Base-by-base conservation (phyloP, 2,113 vertebrate genomes). In the Psephotus haematonotus region DNA sequence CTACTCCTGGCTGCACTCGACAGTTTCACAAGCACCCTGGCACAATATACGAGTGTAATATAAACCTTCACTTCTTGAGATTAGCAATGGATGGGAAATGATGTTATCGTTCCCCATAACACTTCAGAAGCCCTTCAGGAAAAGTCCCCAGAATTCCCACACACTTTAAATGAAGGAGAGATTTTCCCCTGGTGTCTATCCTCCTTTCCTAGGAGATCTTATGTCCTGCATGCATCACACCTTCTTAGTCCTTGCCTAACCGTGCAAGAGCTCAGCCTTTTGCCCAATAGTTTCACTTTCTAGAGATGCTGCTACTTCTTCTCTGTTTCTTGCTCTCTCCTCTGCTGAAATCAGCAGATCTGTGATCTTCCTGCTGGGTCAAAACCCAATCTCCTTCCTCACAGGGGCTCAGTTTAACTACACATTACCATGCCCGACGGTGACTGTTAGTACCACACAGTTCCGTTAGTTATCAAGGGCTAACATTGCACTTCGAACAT, bases 401-500 rank as follows among this genome's bases (percentile, higher is more conserved):
- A 82, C 77, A 81, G 59, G 63, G 44, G 44, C 88, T 93, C 92
- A 93, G 60, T 97, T 95, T 96, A 95, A 95, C 74, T 76, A 23
- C 86, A 83, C 59, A 37, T 68, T 75, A 68, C 63, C 10, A 8
- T 95, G 95, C 95, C 94, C 95, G 95, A 97, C 15, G 64, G 95
- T 88, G 87, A 86, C 76, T 72, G 44, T 91, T 94, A 72, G 71
- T 72, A 92, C 96, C 93, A 91, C 90, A 86, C 94, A 82, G 59
- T 95, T 98, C 96, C 95, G 88, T 97, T 97, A 95, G 89, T 96
- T 94, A 97, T 94, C 94, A 72, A 95, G 93, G 97, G 94, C 95
- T 97, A 97, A 96, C 97, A 91, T 97, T 98, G 97, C 78, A 62
- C 96, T 97, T 97, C 86, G 59, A 96, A 85, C 95, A 91, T 97